Percentiles rank a stretch among this genome's conserved stretches.
These are phyloP conservation scores for Mythimna ferrago DNA, from an alignment of 2,888 invertebrate genomes.

Conservation along the genomic window DNA sequence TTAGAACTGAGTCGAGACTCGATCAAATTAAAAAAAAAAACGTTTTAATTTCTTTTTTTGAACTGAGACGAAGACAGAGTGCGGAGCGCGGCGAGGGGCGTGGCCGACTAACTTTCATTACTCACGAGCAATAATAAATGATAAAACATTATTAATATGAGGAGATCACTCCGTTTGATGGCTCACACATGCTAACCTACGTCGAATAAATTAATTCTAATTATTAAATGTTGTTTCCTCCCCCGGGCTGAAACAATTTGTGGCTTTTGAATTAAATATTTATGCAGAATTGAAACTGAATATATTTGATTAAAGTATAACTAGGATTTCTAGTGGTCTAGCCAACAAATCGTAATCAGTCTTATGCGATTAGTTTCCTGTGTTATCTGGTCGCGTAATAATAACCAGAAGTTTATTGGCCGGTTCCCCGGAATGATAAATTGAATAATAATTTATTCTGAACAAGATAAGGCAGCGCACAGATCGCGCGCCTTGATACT, in stretches of 20 bases:
- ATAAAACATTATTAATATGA: constrained; percentile 90
- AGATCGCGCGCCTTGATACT: constrained; percentile 80
- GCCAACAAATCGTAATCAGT: constrained; percentile 65
- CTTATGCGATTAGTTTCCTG: constrained; percentile 77
- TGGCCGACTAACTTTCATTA: constrained; percentile 89
- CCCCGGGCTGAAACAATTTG: constrained; percentile 65
- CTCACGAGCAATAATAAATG: constrained; percentile 89
- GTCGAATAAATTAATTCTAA: constrained; percentile 88
- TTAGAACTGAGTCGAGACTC: constrained; percentile 76
- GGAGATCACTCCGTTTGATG: constrained; percentile 86
- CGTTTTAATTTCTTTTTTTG: constrained; percentile 82
- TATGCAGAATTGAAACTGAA: constrained; percentile 44
- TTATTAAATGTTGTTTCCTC: constrained; percentile 83
- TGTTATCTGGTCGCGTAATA: constrained; percentile 85
- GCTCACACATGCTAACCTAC: constrained; percentile 82
- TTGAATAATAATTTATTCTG: constrained; percentile 89
- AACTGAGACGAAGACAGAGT: constrained; percentile 88
- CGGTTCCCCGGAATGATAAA: constrained; percentile 83
- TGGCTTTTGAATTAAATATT: constrained; percentile 43
- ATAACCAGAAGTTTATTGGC: constrained; percentile 88
- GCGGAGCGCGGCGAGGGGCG: constrained; percentile 84
- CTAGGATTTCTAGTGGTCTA: constrained; percentile 37
- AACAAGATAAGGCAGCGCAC: constrained; percentile 79
- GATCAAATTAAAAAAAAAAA: constrained; percentile 77
- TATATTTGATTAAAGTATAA: constrained; percentile 39